Evolutionary conservation across 2,888 invertebrate species (phyloP).

Genomic region (Diachrysia chrysitis): DNA sequence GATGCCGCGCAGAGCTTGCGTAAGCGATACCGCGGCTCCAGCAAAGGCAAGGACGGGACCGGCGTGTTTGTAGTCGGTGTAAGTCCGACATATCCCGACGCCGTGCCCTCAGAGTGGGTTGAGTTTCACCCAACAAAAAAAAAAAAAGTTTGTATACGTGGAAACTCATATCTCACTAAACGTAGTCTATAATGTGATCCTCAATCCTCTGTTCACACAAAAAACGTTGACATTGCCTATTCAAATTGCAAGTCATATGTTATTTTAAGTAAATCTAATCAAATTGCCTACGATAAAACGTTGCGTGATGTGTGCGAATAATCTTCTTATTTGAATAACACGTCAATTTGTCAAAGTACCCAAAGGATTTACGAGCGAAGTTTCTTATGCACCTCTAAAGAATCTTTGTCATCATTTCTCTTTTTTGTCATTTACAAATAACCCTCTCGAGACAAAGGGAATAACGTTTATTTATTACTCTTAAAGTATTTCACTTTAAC

Average conservation of each 20-base stretch:
- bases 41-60: too few species aligned
- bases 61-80: too few species aligned
- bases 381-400: slow-evolving; percentile 8
- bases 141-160: too few species aligned
- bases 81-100: too few species aligned
- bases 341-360: slow-evolving; percentile 3
- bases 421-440: slow-evolving; percentile 9
- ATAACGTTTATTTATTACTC: slow-evolving; percentile 5
- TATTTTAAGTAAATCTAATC: not conserved
- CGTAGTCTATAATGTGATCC: too few species aligned
- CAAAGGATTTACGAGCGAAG: not conserved
- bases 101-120: too few species aligned
- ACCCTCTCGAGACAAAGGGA: slow-evolving; percentile 2
- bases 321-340: slow-evolving; percentile 6
- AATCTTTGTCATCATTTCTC: slow-evolving; percentile 6
- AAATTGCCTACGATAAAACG: not conserved
- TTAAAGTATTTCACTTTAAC: not conserved
- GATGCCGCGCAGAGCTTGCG: too few species aligned
- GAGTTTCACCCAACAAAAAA: too few species aligned
- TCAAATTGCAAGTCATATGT: not conserved
- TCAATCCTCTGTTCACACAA: not conserved
- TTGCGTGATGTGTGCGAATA: slow-evolving; percentile 1
- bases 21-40: too few species aligned
- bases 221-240: not conserved
- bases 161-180: too few species aligned